A percentile compares a stretch with the other conserved stretches of the same genome.
phyloP scores from a whole-genome alignment of 1,140 invertebrate genomes.

The fruit fly (Drosophila melanogaster) region Release_6_plus_ISO1_MT NT_033777.3:25050501-25051000 shows the following conservation, averaged over 20 bases:
- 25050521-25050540: neutral
- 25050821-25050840: constrained; percentile 54
- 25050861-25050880: constrained; percentile 46
- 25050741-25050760: neutral
- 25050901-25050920: constrained; percentile 18
- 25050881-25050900: constrained; percentile 2
- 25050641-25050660: constrained; percentile 50
- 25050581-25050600: constrained; percentile 20
- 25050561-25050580: neutral
- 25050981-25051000: constrained; percentile 33
- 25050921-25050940: too few relatives aligned
- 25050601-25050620: constrained; percentile 36
- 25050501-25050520: constrained; percentile 26
- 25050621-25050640: constrained; percentile 38
- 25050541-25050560: neutral
- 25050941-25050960: neutral
- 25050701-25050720: neutral
- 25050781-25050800: constrained; percentile 40
- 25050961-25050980: constrained; percentile 35
- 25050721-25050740: neutral
- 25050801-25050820: constrained; percentile 50
- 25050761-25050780: constrained; percentile 12
- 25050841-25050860: constrained; percentile 65
- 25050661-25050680: constrained; percentile 37
- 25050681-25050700: constrained; percentile 19